phyloP scores from a whole-genome alignment of 2,888 invertebrate genomes.

The Criorhina ranunculi region DNA sequence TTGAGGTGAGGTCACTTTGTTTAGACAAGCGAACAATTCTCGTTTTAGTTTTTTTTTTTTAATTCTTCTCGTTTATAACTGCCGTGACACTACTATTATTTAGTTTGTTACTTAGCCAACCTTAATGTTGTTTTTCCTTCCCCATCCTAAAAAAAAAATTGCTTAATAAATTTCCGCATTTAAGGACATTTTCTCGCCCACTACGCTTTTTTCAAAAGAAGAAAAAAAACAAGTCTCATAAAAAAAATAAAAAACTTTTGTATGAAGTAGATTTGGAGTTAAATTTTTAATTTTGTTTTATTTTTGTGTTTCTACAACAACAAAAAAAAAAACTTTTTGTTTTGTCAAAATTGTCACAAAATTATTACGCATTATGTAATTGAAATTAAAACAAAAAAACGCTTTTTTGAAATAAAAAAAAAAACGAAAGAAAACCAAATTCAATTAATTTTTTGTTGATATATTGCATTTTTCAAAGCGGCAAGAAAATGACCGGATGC shows the following conservation, averaged over 20 bases:
- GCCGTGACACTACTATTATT: too few relatives aligned
- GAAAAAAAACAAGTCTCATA: slow-evolving; percentile 3
- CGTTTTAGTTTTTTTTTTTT: too few relatives aligned
- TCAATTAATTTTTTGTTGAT: slow-evolving; percentile 74
- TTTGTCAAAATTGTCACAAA: slow-evolving; percentile 72
- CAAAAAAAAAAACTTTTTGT: slow-evolving; percentile 10
- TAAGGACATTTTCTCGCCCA: slow-evolving; percentile 77
- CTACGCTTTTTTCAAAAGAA: slow-evolving; percentile 68
- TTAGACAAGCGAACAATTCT: too few relatives aligned
- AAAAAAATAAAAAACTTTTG: slow-evolving; percentile 26
- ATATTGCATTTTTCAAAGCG: slow-evolving; percentile 84
- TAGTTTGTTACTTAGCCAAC: background rate
- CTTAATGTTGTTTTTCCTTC: slow-evolving; percentile 7
- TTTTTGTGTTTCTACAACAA: slow-evolving; percentile 34
- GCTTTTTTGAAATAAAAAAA: slow-evolving; percentile 68
- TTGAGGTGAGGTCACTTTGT: too few relatives aligned
- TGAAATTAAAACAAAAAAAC: slow-evolving; percentile 44
- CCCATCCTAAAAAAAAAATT: background rate
- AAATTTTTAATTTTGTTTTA: slow-evolving; percentile 27
- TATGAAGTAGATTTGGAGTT: slow-evolving; percentile 66
- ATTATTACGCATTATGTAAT: slow-evolving; percentile 72
- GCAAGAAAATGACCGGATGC: slow-evolving; percentile 89
- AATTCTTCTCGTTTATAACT: too few relatives aligned
- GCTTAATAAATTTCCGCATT: slow-evolving; percentile 41
- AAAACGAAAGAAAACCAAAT: slow-evolving; percentile 64